These are phyloP conservation scores for Bergia sp. DNA, from an alignment of 92 coral and sea anemone species.

Conservation along the genomic window DNA sequence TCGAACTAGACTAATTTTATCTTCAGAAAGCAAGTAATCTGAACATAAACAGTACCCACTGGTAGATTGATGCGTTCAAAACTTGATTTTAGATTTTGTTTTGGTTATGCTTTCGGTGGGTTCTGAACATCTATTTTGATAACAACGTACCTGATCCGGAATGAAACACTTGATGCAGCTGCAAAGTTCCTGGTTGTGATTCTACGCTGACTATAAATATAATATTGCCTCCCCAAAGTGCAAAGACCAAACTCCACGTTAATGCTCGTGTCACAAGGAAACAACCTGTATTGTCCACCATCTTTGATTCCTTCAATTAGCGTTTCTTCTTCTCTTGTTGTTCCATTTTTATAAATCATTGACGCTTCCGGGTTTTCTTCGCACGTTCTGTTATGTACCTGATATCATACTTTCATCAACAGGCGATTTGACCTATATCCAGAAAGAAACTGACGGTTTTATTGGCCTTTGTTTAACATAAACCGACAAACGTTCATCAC, in stretches of 20 bases:
- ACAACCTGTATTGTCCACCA: not conserved
- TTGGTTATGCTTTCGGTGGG: too few species aligned
- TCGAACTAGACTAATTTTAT: too few species aligned
- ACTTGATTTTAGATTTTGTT: not conserved
- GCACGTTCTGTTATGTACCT: not conserved
- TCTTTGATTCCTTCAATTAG: not conserved
- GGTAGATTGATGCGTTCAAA: not conserved
- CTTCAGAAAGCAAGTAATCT: too few species aligned
- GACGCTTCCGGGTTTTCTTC: not conserved
- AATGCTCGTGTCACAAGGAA: not conserved
- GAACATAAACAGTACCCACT: not conserved
- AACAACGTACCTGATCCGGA: not conserved
- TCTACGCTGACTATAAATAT: not conserved
- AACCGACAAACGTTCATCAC: not conserved
- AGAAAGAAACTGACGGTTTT: not conserved
- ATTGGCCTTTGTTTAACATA: not conserved
- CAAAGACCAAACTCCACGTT: not conserved
- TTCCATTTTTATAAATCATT: not conserved
- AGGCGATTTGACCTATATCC: not conserved
- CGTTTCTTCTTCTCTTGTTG: not conserved
- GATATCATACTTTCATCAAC: not conserved
- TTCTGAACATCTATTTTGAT: not conserved
- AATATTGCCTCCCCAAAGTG: not conserved
- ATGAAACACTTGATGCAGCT: not conserved
- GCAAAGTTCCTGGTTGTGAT: not conserved